Conservation (phyloP, 2,888 invertebrate genomes). For the Mythimna impura region DNA sequence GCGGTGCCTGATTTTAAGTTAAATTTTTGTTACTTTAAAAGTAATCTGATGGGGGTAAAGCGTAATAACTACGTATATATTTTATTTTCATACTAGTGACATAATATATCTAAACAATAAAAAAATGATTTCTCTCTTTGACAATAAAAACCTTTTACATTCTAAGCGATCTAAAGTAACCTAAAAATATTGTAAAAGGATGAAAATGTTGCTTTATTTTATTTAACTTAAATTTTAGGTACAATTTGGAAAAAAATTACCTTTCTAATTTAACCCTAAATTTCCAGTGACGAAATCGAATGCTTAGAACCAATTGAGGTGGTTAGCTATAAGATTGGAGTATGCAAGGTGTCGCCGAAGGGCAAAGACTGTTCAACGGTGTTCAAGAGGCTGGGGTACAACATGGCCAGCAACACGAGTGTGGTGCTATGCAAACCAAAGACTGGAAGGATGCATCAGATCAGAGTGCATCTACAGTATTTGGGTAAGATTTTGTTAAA, state of each 20-base stretch:
- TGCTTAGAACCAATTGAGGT: constrained; percentile 98
- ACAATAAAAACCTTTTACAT: neutral
- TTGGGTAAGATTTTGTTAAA: constrained; percentile 92
- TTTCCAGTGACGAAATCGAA: constrained; percentile 93
- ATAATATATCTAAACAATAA: too few relatives aligned
- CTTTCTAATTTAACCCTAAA: constrained; percentile 10
- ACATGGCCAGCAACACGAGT: constrained; percentile 97
- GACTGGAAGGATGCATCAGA: constrained; percentile 99
- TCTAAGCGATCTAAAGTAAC: neutral
- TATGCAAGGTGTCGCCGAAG: constrained; percentile 97
- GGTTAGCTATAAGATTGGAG: constrained; percentile 98
- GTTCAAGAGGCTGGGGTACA: constrained; percentile 97
- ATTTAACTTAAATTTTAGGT: too few relatives aligned
- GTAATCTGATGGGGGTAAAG: neutral
- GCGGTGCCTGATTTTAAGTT: neutral
- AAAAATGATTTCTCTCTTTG: too few relatives aligned
- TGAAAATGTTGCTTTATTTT: neutral
- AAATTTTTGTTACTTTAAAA: neutral
- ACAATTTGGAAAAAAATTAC: neutral
- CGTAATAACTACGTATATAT: too few relatives aligned
- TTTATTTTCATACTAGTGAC: too few relatives aligned
- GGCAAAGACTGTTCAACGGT: constrained; percentile 98
- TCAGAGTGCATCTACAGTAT: constrained; percentile 99
- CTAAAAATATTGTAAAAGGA: neutral
- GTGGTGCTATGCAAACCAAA: constrained; percentile 98